Conservation (phyloP, 2,888 invertebrate species). For the Ormia ochracea region DNA sequence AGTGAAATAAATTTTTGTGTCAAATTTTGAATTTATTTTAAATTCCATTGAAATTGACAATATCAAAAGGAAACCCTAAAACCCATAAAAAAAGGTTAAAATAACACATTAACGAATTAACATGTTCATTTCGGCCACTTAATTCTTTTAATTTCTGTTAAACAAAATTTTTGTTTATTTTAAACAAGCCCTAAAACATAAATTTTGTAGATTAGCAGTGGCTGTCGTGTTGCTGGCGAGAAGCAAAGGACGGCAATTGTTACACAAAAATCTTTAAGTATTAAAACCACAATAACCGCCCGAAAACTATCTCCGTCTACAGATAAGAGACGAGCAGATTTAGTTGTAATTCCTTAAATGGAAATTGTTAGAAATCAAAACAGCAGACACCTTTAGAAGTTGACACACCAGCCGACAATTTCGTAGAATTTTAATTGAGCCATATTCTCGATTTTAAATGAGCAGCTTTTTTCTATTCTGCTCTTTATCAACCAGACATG, state of each 20-base stretch:
- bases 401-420: constrained; percentile 57
- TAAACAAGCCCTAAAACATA: constrained; percentile 67
- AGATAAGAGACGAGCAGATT: constrained; percentile 25
- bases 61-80: not conserved
- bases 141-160: not conserved
- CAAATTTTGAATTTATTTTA: not conserved
- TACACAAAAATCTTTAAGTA: constrained; percentile 39
- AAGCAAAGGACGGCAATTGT: not conserved
- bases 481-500: constrained; percentile 46
- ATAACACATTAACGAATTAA: constrained; percentile 18
- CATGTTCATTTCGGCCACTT: constrained; percentile 33
- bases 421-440: constrained; percentile 71
- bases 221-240: not conserved
- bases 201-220: constrained; percentile 70
- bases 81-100: constrained; percentile 4
- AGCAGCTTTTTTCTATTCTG: constrained; percentile 15
- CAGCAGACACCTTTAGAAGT: constrained; percentile 56
- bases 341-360: constrained; percentile 44
- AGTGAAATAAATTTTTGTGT: not conserved
- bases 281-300: constrained; percentile 69
- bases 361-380: constrained; percentile 59
- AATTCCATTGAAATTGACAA: not conserved
- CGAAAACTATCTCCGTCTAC: constrained; percentile 45
- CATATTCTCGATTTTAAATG: constrained; percentile 54
- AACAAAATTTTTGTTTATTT: not conserved